Base-by-base conservation (phyloP, 2,113 vertebrate species). In the Bothrops jararaca region DNA sequence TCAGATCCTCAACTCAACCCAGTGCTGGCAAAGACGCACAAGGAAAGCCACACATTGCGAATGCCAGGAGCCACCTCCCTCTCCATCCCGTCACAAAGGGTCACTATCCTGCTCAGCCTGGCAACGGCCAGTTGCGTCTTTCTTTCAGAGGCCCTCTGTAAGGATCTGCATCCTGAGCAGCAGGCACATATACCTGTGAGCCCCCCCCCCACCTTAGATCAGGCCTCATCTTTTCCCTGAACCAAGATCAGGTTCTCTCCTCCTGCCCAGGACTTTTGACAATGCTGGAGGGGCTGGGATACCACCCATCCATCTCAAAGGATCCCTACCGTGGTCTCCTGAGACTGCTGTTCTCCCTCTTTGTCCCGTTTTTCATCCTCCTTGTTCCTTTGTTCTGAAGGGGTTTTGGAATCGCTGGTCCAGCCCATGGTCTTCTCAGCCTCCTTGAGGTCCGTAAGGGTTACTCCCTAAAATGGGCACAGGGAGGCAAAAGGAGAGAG, bases 371-470 rank as follows among this genome's bases (percentile, higher is more conserved):
- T 95, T 57, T 93, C 94, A 11, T 93, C 94, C 42, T 93, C 94
- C 60, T n/a, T 45, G 24, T 85, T 92, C 93, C 92, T 93, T 95
- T 3, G 95, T 52, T 97, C 97, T 0, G 88, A 24, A 22, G 91
- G 39, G 0, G 80, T 52, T 89, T 52, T 91, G 13, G 88, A 64
- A 34, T 96, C 95, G 5, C 69, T 87, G 5, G 93, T 50, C 91
- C 94, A 95, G 10, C 94, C 94, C 0, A 97, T 96, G 0, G 90
- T 98, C 95, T 98, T 98, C 96, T 99, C 98, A 0, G 98, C 98
- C 93, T 99, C 98, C 93, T 98, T 99, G 89, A 99, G 94, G 95
- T 99, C 98, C 0, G 98, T 99, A 89, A 99, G 97, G 1, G 98
- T 99, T 91, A 99, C 98, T 10, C 98, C 98, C 98, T 99, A 96